These are phyloP conservation scores for Galerucella calmariensis DNA, from an alignment of 2,888 invertebrate species.

Conservation along the genomic window DNA sequence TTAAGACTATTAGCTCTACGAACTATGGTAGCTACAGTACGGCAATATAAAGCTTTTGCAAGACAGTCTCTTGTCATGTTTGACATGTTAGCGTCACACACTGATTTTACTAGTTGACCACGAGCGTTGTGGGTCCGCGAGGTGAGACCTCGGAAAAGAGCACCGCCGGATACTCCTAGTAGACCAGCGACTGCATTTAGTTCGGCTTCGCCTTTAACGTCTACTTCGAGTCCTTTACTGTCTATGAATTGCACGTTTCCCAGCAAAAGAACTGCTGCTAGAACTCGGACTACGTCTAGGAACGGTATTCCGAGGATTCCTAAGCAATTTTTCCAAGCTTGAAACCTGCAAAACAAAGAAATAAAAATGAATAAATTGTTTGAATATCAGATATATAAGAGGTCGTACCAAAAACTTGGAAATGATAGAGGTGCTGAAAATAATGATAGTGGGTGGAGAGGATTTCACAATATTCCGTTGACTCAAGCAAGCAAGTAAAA, in stretches of 20 bases:
- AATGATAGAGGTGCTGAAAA: too few species aligned
- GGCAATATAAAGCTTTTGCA: constrained; percentile 92
- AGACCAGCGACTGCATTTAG: constrained; percentile 87
- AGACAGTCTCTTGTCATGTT: constrained; percentile 89
- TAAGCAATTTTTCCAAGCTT: constrained; percentile 92
- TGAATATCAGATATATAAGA: not conserved
- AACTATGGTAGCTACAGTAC: constrained; percentile 94
- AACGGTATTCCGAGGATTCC: constrained; percentile 94
- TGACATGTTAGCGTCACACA: constrained; percentile 87
- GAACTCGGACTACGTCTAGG: constrained; percentile 90
- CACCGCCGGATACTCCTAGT: constrained; percentile 80
- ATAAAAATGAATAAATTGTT: too few species aligned
- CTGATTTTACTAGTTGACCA: constrained; percentile 82
- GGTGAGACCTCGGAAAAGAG: constrained; percentile 84
- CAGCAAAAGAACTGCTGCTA: constrained; percentile 89
- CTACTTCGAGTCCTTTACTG: constrained; percentile 79
- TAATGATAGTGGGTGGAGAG: too few species aligned
- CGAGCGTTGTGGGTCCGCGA: constrained; percentile 83
- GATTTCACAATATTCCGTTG: too few species aligned
- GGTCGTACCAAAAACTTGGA: too few species aligned
- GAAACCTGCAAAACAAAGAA: constrained; percentile 70
- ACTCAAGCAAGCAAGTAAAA: too few species aligned
- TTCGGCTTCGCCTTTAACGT: constrained; percentile 84
- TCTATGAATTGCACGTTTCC: constrained; percentile 93
- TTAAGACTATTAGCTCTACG: constrained; percentile 92